phyloP scores from a whole-genome alignment of 1,140 invertebrate genomes.

The Planococcus citri region DNA sequence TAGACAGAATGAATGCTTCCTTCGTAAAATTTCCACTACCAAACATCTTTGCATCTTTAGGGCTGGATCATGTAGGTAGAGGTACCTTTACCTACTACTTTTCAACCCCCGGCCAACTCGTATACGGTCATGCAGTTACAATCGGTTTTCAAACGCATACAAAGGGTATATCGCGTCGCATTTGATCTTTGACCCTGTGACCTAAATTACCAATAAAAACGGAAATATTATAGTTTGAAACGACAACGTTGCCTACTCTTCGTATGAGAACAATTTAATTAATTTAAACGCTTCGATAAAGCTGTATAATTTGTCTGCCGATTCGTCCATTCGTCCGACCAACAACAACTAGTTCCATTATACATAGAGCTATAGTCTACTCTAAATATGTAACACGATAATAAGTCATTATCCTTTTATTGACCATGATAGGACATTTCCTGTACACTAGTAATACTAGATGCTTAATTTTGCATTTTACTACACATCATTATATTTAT shows the following conservation, averaged over 20 bases:
- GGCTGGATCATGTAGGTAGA: no score
- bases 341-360: not conserved
- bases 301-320: conserved; percentile 15
- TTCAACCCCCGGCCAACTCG: no score
- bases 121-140: not conserved
- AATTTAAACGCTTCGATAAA: conserved; percentile 20
- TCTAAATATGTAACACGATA: not conserved
- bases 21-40: no score
- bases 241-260: not conserved
- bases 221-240: conserved; percentile 10
- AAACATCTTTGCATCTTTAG: no score
- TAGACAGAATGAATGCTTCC: no score
- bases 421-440: conserved; percentile 18
- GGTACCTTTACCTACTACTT: no score
- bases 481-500: not conserved
- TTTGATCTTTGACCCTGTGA: conserved; percentile 12
- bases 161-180: not conserved
- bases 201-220: conserved; percentile 14
- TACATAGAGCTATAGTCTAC: conserved; percentile 3
- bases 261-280: conserved; percentile 18
- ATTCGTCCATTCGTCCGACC: not conserved
- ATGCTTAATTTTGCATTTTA: not conserved
- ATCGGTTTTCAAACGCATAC: not conserved
- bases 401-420: conserved; percentile 19
- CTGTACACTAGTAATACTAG: not conserved